Percentiles rank a stretch among this genome's conserved stretches.
phyloP scores from a whole-genome alignment of 2,113 vertebrate genomes.

The Tursiops truncatus region DNA sequence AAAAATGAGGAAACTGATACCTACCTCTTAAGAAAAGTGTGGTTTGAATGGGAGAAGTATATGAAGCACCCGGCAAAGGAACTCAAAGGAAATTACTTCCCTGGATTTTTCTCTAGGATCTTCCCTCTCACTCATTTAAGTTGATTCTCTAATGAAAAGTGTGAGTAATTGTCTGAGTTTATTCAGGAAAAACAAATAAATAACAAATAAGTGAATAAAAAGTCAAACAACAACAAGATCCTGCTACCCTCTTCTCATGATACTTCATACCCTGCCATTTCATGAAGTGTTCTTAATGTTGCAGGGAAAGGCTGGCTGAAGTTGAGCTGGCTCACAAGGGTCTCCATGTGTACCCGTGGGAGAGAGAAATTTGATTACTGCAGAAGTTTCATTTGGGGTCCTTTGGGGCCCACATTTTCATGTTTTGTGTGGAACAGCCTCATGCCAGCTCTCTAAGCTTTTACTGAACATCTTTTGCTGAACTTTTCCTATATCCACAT shows the following conservation, averaged over 20 bases:
- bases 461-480: background rate
- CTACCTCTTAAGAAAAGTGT: background rate
- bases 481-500: background rate
- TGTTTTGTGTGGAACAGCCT: background rate
- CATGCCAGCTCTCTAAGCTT: background rate
- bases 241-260: background rate
- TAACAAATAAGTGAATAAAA: background rate
- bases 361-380: background rate
- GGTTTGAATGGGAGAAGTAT: background rate
- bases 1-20: background rate
- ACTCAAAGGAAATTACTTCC: background rate
- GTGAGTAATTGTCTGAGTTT: background rate
- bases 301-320: background rate
- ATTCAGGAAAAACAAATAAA: background rate
- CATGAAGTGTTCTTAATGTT: background rate
- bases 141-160: constrained; percentile 2
- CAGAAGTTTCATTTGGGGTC: background rate
- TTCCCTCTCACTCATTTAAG: background rate
- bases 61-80: background rate
- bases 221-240: background rate
- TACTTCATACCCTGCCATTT: background rate
- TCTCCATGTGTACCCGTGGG: background rate
- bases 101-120: background rate
- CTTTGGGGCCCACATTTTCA: background rate
- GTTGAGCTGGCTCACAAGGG: background rate